Evolutionary conservation across 2,888 invertebrate species (phyloP), one percentile per base, ranked within the genome.

Genomic region (Formica aserva): DNA sequence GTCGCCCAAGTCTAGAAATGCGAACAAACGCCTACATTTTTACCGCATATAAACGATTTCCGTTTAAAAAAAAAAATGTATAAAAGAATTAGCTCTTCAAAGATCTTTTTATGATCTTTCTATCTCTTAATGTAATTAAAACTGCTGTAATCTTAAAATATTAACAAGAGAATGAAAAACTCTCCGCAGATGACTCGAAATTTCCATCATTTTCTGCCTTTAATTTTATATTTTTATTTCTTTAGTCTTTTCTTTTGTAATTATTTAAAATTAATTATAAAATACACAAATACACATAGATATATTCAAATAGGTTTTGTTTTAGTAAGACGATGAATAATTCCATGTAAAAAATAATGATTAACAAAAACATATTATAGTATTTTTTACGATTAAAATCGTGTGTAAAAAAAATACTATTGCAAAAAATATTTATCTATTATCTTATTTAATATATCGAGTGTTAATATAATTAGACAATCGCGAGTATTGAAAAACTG

Each of bases 21-120:
- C 69, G 78, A 60, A 45, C 60, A 45, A 60, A 13, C 71, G 71
- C 11, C 57, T 41, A 32, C 41, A 6, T 69, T 69, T 78, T 71
- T 35, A 32, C 22, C 29, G 57, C 41, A 6, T 29, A 52, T 32
- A n/a, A 78, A 26, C 72, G 41, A 69, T 60, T 69, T 60, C 60
- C 13, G 52, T 6, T 18, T 6, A 32, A 32, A 6, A 18, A 18
- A 18, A n/a, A n/a, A 52, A n/a, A n/a, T 52, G 8, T n/a, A n/a
- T n/a, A n/a, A 52, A 57, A n/a, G n/a, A 22, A 8, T 22, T 57
- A 22, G n/a, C 22, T 57, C 11, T 22, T 13, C n/a, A 57, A 57
- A 57, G 22, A 4, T 22, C 22, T 22, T 55, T 18, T 8, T 18
- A 9, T 45, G 15, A 22, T 22, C 22, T 22, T 22, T 22, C 11